Base-by-base conservation (phyloP, 2,888 invertebrate genomes). In the Onthophagus sagittarius region DNA sequence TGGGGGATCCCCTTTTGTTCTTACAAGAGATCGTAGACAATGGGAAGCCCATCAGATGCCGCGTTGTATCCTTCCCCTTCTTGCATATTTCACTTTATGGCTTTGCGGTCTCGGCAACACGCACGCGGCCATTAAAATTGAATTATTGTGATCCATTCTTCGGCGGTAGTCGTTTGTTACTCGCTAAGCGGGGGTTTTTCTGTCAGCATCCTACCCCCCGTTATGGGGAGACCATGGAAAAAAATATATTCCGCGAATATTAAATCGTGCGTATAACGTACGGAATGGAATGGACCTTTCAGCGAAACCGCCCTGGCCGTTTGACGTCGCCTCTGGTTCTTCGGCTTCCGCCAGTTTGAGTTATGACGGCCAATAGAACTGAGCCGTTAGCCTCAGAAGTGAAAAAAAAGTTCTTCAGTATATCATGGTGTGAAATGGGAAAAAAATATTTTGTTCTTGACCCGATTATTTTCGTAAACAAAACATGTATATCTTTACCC, bases 81-180 rank as follows among this genome's bases (percentile, higher is more conserved):
- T 53, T 53, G 39, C 39, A 53, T 53, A 53, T 53, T 53, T 53
- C 39, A 53, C 39, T 53, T 53, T 53, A 53, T 53, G 39, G 39
- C 39, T 15, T 63, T 33, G 63, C 63, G 71, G 63, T 15, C 33
- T 63, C 63, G 71, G 63, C 64, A 71, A 63, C 33, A 63, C 63
- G 71, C 71, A 71, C 39, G 64, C 71, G 31, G 63, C 63, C 71
- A 33, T 33, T 71, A 71, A 64, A 64, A 71, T 71, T 71, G 64
- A 71, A 71, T 71, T 71, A 71, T 71, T 71, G 71, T 64, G 71
- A 71, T 71, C 64, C 71, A 15, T 64, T 71, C 71, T 63, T 64
- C 13, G 64, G 71, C 71, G 23, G 23, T 33, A 13, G 70, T 39
- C 67, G 67, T 13, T 31, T 67, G 23, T 23, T 23, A 31, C 32